Evolutionary conservation across 1,140 invertebrate species (phyloP).

Genomic region (Lasaia peninsularis): DNA sequence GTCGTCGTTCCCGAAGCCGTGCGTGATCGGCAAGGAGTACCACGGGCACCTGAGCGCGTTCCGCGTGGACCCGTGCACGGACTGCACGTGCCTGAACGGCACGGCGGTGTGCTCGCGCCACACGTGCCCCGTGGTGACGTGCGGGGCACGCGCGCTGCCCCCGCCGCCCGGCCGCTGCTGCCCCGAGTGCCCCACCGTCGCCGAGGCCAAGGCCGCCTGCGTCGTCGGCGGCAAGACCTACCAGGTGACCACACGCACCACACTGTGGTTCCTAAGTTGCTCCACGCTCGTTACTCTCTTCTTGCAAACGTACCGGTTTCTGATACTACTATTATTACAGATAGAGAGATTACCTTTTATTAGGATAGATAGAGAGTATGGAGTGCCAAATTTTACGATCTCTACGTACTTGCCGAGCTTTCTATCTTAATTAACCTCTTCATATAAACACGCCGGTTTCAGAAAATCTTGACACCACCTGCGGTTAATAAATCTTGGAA

Average conservation of each 20-base stretch:
- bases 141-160: conserved; percentile 82
- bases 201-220: conserved; percentile 82
- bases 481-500: no score
- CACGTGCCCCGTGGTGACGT: conserved; percentile 90
- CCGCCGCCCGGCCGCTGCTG: conserved; percentile 85
- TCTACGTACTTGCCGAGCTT: no score
- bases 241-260: conserved; percentile 73
- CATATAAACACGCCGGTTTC: no score
- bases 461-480: no score
- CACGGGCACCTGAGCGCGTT: conserved; percentile 80
- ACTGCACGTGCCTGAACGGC: conserved; percentile 87
- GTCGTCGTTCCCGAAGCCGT: conserved; percentile 78
- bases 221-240: conserved; percentile 81
- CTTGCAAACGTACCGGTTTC: no score
- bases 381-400: no score
- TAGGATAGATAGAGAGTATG: no score
- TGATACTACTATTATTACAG: no score
- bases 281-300: no score
- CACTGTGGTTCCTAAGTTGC: no score
- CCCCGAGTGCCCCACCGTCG: conserved; percentile 81
- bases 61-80: conserved; percentile 87
- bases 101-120: conserved; percentile 86
- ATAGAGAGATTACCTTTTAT: no score
- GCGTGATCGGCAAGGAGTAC: conserved; percentile 83
- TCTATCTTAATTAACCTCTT: no score